Conservation (phyloP, 1,140 invertebrate species). For the Listronotus oregonensis region DNA sequence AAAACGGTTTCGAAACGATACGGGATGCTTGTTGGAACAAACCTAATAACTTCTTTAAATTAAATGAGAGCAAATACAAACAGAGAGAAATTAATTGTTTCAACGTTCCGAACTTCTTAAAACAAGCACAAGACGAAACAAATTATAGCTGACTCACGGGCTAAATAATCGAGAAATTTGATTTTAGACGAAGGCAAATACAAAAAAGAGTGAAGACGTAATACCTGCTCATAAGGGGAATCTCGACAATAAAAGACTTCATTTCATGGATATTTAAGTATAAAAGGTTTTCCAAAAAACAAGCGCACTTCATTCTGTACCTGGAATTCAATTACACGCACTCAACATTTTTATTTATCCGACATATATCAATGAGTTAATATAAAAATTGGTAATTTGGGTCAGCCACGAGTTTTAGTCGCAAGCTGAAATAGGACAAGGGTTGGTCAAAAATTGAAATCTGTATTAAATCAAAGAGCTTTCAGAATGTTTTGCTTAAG, state of each 20-base stretch:
- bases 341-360: conserved; percentile 1
- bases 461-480: too few species aligned
- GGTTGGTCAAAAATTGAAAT: too few species aligned
- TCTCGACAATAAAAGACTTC: conserved; percentile 33
- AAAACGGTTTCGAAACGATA: too few species aligned
- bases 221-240: conserved; percentile 22
- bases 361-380: not conserved
- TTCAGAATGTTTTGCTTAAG: too few species aligned
- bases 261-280: conserved; percentile 31
- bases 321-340: conserved; percentile 21
- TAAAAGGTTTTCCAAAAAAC: conserved; percentile 18
- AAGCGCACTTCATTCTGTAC: conserved; percentile 8
- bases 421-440: too few species aligned
- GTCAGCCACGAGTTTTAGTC: not conserved
- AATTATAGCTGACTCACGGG: conserved; percentile 10
- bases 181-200: conserved; percentile 7
- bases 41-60: not conserved
- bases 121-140: not conserved
- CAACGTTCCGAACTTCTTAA: not conserved
- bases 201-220: conserved; percentile 28
- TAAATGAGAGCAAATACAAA: not conserved
- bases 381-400: conserved; percentile 3
- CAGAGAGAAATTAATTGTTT: not conserved
- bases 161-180: conserved; percentile 28
- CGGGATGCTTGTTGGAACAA: too few species aligned